Conservation (phyloP, 2,113 vertebrate species). For the Bolborhynchus lineola region DNA sequence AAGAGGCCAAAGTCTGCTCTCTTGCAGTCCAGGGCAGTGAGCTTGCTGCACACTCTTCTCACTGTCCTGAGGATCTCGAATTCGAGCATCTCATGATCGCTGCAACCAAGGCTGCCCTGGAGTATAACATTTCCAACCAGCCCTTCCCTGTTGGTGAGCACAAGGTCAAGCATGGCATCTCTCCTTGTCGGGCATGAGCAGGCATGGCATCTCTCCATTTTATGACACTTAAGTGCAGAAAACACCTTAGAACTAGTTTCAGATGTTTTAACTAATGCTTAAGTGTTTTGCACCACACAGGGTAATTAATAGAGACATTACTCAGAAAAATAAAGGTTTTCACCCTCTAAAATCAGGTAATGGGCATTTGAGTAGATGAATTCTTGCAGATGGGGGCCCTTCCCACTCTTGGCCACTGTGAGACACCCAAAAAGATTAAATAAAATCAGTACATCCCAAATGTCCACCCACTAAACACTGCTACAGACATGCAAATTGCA, state of each 20-base stretch:
- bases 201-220: too few relatives aligned
- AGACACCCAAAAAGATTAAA: not conserved
- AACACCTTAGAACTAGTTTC: not conserved
- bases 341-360: not conserved
- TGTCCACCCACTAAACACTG: not conserved
- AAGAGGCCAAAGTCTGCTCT: too few relatives aligned
- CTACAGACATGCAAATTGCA: not conserved
- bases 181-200: too few relatives aligned
- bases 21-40: too few relatives aligned
- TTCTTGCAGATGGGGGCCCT: not conserved
- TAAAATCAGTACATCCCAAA: not conserved
- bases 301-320: not conserved
- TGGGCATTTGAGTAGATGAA: not conserved
- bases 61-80: too few relatives aligned
- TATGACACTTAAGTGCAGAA: not conserved
- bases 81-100: too few relatives aligned
- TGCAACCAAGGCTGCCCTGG: too few relatives aligned
- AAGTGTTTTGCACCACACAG: not conserved
- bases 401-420: not conserved
- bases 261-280: not conserved
- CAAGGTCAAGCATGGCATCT: too few relatives aligned
- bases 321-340: not conserved
- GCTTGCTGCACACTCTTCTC: too few relatives aligned
- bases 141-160: too few relatives aligned
- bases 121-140: too few relatives aligned